These are phyloP conservation scores for Echinometra lucunter DNA, from an alignment of 53 echinoderm and acorn worm species.

Conservation along the genomic window DNA sequence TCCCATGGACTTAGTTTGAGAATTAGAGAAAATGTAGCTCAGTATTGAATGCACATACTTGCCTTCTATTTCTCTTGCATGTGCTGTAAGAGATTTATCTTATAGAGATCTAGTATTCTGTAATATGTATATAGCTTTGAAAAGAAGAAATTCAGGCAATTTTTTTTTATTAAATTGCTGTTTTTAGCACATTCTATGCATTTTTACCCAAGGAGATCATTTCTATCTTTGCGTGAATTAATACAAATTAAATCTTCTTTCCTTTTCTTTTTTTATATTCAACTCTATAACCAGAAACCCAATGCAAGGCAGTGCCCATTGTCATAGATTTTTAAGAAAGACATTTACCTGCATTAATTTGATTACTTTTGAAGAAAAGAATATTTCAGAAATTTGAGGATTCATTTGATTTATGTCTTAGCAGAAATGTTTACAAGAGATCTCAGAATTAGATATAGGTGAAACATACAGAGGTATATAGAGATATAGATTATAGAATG, in stretches of 20 bases:
- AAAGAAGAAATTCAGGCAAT: neutral
- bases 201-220: constrained; percentile 11
- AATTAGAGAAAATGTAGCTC: constrained; percentile 19
- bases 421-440: neutral
- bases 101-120: neutral
- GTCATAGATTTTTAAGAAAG: neutral
- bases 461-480: neutral
- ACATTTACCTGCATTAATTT: neutral
- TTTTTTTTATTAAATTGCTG: neutral
- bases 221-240: neutral
- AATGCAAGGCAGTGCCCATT: neutral
- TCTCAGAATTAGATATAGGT: neutral
- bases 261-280: neutral
- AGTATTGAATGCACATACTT: constrained; percentile 57
- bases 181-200: constrained; percentile 27
- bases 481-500: constrained; percentile 28
- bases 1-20: neutral
- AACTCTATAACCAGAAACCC: neutral
- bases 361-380: neutral
- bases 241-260: neutral
- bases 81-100: constrained; percentile 17
- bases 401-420: constrained; percentile 12
- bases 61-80: constrained; percentile 22
- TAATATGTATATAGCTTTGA: constrained; percentile 11
- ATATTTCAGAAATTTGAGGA: constrained; percentile 2